phyloP scores from a whole-genome alignment of 2,797 vertebrate species.

The Chaenodraco wilsoni region DNA sequence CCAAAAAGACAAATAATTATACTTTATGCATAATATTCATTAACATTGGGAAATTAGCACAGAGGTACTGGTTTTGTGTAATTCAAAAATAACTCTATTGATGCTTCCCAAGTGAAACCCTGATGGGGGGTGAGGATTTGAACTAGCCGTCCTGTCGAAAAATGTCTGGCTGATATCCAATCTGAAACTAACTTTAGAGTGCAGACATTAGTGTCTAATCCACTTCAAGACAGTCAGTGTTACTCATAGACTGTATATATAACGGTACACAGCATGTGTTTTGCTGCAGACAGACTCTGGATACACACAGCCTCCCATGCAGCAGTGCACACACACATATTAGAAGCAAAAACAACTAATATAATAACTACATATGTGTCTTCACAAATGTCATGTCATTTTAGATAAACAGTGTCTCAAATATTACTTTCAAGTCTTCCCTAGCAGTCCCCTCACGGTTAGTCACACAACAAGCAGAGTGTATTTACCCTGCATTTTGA shows the following conservation, averaged over 20 bases:
- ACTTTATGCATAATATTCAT: too few species aligned
- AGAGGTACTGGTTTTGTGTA: too few species aligned
- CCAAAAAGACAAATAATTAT: too few species aligned
- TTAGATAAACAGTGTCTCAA: background rate
- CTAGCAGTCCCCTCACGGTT: background rate
- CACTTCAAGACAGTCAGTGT: background rate
- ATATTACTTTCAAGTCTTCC: background rate
- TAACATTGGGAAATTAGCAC: too few species aligned
- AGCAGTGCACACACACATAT: background rate
- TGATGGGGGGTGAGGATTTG: too few species aligned
- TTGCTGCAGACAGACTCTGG: background rate
- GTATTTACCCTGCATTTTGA: background rate
- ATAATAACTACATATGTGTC: background rate
- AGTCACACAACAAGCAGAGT: too few species aligned
- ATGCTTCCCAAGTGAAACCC: too few species aligned
- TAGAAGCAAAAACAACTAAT: too few species aligned
- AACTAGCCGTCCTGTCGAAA: too few species aligned
- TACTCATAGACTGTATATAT: too few species aligned
- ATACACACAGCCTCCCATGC: constrained; percentile 2
- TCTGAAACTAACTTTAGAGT: background rate
- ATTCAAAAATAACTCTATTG: too few species aligned
- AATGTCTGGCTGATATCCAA: too few species aligned
- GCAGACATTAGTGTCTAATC: background rate
- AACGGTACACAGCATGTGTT: background rate
- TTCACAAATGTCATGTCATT: background rate